These are phyloP conservation scores for Ennomos fuscantarius DNA, from an alignment of 2,888 invertebrate genomes.

Conservation along the genomic window DNA sequence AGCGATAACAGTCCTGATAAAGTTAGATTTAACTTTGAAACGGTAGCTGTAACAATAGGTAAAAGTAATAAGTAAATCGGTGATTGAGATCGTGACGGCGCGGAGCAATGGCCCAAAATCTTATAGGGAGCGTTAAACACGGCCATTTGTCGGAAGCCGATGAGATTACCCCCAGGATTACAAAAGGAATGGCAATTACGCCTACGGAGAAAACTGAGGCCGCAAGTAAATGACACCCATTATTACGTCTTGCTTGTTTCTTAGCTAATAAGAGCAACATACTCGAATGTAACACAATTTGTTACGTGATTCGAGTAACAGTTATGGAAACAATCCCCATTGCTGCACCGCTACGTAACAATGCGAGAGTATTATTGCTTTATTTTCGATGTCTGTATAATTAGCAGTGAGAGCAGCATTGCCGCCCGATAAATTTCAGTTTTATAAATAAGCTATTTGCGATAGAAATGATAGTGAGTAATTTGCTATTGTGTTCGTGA, in stretches of 20 bases:
- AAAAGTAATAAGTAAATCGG: constrained; percentile 29
- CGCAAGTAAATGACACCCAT: constrained; percentile 56
- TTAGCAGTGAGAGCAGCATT: constrained; percentile 46
- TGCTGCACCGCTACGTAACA: constrained; percentile 54
- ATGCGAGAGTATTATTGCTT: constrained; percentile 56
- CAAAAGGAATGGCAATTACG: constrained; percentile 54
- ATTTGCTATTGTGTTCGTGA: constrained; percentile 41
- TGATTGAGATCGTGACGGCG: constrained; percentile 39
- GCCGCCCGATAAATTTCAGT: constrained; percentile 39
- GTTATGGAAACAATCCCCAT: constrained; percentile 70
- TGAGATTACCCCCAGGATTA: constrained; percentile 60
- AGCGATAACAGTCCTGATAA: too few relatives aligned
- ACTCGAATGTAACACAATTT: constrained; percentile 54
- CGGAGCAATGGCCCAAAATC: constrained; percentile 41
- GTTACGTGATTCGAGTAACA: constrained; percentile 60
- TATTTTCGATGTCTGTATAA: constrained; percentile 61
- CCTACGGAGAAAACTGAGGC: constrained; percentile 50
- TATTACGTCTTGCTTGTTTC: constrained; percentile 50
- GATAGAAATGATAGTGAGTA: constrained; percentile 42
- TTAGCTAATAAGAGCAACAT: constrained; percentile 45
- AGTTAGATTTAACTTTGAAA: not conserved
- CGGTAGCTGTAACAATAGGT: constrained; percentile 11
- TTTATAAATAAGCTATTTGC: constrained; percentile 44
- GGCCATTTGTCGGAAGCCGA: constrained; percentile 56
- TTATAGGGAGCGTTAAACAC: constrained; percentile 53